Evolutionary conservation across 2,888 invertebrate genomes (phyloP), one percentile per base, ranked within the genome.

Genomic region (Eupithecia tripunctaria): DNA sequence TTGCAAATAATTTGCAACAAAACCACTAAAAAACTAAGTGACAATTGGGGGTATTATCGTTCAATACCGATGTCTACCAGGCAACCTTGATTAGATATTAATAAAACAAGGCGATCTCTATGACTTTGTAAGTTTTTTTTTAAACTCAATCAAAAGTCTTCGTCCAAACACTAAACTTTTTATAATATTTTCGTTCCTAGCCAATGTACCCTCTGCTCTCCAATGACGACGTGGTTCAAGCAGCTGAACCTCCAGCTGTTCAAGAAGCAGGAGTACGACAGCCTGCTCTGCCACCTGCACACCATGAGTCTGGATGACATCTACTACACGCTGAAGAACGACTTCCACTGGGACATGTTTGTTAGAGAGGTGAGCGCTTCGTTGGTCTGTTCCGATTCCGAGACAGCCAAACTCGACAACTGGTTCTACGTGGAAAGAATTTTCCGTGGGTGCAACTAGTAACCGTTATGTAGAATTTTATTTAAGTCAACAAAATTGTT

Each of bases 331-430:
- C 80, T 95, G 25, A 87, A 92, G 72, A 89, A 91, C 29, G 92
- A 95, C 76, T 95, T 95, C 82, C 93, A 95, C 71, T 96, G 95
- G 96, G 95, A 95, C 71, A 95, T 95, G 91, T 94, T 95, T 1
- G 82, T 94, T 21, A 89, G 79, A 73, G 95, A 95, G 92, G 95
- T 95, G 72, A 77, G 47, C 68, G 29, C 3, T 60, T 25, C 21
- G 2, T 21, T 56, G 7, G 2, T 32, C 32, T 32, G 32, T 32
- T 29, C 32, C 32, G 6, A n/a, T n/a, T n/a, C 32, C 32, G 6
- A 32, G 6, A 32, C 32, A 32, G 6, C 2, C 32, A 32, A 32
- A 32, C 32, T 32, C 4, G 5, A 32, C 32, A 32, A 32, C 2
- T 32, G 32, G 32, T 32, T 29, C 29, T 29, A 32, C 32, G 3